Percentiles rank a stretch among this genome's conserved stretches.
Conservation (phyloP, 2,797 vertebrate genomes). For the Sebastiscus tertius region DNA sequence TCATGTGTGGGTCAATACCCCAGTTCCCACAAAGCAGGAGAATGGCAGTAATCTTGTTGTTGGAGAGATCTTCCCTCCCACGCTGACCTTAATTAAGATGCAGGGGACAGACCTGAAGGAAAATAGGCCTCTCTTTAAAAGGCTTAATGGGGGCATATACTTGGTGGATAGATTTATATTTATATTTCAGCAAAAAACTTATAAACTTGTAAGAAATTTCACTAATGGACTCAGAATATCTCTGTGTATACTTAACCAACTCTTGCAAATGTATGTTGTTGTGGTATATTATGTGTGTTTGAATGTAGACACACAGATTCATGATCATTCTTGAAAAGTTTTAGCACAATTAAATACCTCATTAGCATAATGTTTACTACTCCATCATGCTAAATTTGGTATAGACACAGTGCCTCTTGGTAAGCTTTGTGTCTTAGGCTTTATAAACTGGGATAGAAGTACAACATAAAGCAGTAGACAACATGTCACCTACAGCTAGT, state of each 20-base stretch:
- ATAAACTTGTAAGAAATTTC: neutral
- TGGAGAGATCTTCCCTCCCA: constrained; percentile 60
- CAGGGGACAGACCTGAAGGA: constrained; percentile 46
- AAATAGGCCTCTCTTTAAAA: constrained; percentile 33
- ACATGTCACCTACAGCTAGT: neutral
- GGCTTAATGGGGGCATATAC: neutral
- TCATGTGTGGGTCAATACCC: constrained; percentile 73
- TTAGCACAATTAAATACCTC: neutral
- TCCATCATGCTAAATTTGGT: neutral
- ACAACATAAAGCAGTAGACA: constrained; percentile 8
- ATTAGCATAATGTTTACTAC: neutral
- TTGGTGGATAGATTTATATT: neutral
- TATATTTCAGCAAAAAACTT: neutral
- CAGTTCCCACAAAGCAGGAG: constrained; percentile 76
- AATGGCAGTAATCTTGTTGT: constrained; percentile 72
- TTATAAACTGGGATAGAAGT: neutral
- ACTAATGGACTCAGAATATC: neutral
- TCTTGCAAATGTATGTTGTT: neutral
- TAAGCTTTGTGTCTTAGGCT: neutral
- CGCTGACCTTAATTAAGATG: constrained; percentile 72
- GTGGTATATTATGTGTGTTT: neutral
- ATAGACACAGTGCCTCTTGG: neutral
- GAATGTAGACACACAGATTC: neutral
- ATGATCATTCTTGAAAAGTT: neutral
- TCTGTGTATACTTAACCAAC: neutral